A percentile compares a stretch with the other conserved stretches of the same genome.
These are phyloP conservation scores for Mactra quadrangularis DNA, from an alignment of 1,140 invertebrate species.

Conservation along the genomic window DNA sequence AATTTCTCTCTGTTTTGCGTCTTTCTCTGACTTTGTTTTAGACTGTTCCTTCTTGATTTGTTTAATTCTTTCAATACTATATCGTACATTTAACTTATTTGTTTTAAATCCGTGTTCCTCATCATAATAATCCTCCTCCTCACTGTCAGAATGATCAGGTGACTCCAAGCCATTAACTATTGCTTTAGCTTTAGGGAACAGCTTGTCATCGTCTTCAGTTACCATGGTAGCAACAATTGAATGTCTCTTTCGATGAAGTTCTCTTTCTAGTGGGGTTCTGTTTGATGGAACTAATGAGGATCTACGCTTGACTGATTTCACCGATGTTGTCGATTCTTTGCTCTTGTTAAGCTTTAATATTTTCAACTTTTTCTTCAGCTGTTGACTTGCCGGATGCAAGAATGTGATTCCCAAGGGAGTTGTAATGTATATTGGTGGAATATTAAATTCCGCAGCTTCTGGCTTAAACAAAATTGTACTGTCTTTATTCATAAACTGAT, in stretches of 20 bases:
- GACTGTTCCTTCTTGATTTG: constrained; percentile 14
- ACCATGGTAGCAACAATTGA: too few species aligned
- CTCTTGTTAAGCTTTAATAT: background rate
- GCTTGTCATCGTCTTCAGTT: too few species aligned
- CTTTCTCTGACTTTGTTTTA: background rate
- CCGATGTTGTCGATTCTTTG: too few species aligned
- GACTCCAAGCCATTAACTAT: background rate
- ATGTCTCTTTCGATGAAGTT: background rate
- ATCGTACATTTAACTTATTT: constrained; percentile 32
- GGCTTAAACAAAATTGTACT: background rate
- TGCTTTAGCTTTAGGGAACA: constrained; percentile 36
- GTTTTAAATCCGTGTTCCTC: constrained; percentile 11
- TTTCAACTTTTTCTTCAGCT: background rate
- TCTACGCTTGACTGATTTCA: background rate
- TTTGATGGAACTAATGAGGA: background rate
- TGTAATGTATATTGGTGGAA: constrained; percentile 35
- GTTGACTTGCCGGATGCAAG: constrained; percentile 30
- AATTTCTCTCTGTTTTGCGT: background rate
- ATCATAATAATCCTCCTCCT: constrained; percentile 12
- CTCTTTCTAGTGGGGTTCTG: background rate
- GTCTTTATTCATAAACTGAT: background rate
- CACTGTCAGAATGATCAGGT: background rate
- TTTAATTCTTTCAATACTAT: constrained; percentile 36
- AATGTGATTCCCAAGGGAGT: constrained; percentile 8
- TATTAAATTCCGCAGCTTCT: background rate